Percentiles rank a stretch among this genome's conserved stretches.
These are phyloP conservation scores for Rhagium mordax DNA, from an alignment of 2,888 invertebrate genomes.

Conservation along the genomic window DNA sequence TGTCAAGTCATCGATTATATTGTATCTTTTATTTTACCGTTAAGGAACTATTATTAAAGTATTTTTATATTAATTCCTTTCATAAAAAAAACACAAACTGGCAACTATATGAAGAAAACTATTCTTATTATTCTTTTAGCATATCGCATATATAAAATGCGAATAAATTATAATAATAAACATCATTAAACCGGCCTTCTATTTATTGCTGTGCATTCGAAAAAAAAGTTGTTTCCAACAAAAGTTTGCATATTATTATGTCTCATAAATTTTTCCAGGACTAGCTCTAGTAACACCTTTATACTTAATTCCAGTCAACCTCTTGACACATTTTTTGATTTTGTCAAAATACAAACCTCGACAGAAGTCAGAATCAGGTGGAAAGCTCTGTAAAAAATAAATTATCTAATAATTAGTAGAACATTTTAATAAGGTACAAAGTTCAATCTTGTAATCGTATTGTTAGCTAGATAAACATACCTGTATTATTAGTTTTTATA, in stretches of 20 bases:
- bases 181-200: background rate
- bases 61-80: no score
- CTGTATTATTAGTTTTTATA: background rate
- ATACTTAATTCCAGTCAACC: background rate
- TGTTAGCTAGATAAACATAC: background rate
- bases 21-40: no score
- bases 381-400: conserved; percentile 8
- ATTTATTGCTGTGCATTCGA: background rate
- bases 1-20: no score
- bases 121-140: background rate
- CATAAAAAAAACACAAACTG: background rate
- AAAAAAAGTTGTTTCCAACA: background rate
- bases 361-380: conserved; percentile 33
- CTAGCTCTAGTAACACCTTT: background rate
- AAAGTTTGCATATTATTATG: background rate
- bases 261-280: background rate
- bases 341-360: conserved; percentile 27
- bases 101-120: background rate
- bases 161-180: background rate
- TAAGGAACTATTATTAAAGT: no score
- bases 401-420: background rate
- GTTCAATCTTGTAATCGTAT: conserved; percentile 6
- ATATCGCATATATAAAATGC: background rate
- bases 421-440: conserved; percentile 17
- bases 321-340: conserved; percentile 26